Percentiles rank a stretch among this genome's conserved stretches.
phyloP scores from a whole-genome alignment of 2,113 vertebrate genomes.

The Sigmodon hispidus region DNA sequence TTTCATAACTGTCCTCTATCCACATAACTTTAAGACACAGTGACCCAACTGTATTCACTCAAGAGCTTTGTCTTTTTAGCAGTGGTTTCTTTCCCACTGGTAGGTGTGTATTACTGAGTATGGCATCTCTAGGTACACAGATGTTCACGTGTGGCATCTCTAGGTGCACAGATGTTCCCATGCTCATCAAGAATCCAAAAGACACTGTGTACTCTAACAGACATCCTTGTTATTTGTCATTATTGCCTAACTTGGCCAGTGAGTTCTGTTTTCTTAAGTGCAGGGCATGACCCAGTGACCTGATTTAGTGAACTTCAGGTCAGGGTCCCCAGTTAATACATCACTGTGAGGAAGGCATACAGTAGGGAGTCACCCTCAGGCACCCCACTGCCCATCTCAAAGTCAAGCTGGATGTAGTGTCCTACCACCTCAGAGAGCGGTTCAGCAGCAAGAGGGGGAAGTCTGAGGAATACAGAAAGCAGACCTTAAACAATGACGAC shows the following conservation, averaged over 20 bases:
- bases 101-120: background rate
- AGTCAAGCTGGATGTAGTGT: too few species aligned
- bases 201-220: background rate
- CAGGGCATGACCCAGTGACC: background rate
- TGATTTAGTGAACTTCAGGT: background rate
- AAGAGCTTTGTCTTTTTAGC: background rate
- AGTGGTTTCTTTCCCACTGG: background rate
- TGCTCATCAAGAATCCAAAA: background rate
- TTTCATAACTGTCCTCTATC: background rate
- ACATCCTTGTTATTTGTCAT: background rate
- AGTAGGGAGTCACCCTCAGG: rapidly evolving
- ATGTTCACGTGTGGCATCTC: rapidly evolving
- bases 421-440: background rate
- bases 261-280: background rate
- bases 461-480: background rate
- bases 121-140: rapidly evolving
- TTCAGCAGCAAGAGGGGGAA: background rate
- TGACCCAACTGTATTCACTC: too few species aligned
- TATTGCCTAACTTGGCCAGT: background rate
- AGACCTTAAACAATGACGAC: too few species aligned
- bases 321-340: background rate
- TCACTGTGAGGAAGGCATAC: rapidly evolving
- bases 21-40: background rate
- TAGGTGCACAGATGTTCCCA: rapidly evolving
- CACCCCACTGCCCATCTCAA: background rate